Evolutionary conservation across 37 sponge, comb jelly and placozoan genomes (phyloP).

Genomic region (Hormiphora californensis): DNA sequence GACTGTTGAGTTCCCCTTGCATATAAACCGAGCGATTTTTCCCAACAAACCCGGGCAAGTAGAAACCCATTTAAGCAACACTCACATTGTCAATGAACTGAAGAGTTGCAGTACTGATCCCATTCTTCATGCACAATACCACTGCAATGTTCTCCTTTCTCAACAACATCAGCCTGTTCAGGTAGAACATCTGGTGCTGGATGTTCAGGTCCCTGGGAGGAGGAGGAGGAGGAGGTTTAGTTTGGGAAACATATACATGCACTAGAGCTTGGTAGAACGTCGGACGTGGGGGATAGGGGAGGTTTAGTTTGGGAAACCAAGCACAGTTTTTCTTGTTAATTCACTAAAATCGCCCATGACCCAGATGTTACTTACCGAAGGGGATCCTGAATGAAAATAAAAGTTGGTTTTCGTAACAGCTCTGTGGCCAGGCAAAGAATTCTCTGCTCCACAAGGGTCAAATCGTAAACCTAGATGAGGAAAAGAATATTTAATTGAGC

Average conservation of each 20-base stretch:
- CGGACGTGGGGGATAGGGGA: too few relatives aligned
- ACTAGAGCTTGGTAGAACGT: too few relatives aligned
- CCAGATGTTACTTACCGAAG: too few relatives aligned
- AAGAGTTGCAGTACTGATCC: not conserved
- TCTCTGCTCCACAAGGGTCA: conserved; percentile 44
- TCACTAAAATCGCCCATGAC: too few relatives aligned
- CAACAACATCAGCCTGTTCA: not conserved
- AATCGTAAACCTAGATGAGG: conserved; percentile 1
- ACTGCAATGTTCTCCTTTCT: not conserved
- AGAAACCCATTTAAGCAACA: too few relatives aligned
- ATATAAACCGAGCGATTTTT: not conserved
- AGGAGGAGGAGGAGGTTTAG: too few relatives aligned
- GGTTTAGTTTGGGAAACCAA: too few relatives aligned
- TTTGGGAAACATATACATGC: too few relatives aligned
- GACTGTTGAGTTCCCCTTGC: too few relatives aligned
- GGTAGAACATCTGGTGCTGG: conserved; percentile 2
- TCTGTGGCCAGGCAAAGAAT: conserved; percentile 46
- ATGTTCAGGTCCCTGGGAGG: conserved; percentile 33
- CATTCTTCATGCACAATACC: conserved; percentile 28
- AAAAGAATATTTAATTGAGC: too few relatives aligned
- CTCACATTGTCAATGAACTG: conserved; percentile 39
- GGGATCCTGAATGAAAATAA: conserved; percentile 48
- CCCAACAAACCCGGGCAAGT: not conserved
- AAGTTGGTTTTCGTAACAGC: not conserved
- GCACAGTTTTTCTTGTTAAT: too few relatives aligned